Evolutionary conservation across 2,113 vertebrate species (phyloP).

Genomic region (Castor canadensis): DNA sequence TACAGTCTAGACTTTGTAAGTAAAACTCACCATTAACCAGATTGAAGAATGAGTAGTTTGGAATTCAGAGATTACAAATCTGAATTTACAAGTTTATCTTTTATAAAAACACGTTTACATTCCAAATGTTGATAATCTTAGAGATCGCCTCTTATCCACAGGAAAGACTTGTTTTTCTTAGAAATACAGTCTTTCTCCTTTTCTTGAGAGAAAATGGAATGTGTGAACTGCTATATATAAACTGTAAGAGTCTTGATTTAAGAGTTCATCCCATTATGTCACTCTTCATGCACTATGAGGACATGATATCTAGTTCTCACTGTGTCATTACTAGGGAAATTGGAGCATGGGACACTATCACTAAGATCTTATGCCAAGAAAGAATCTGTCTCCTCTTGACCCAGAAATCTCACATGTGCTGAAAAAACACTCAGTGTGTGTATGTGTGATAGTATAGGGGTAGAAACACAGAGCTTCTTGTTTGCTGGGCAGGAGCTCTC

Average conservation of each 20-base stretch:
- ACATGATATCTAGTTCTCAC: neutral
- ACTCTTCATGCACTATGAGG: neutral
- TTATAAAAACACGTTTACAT: neutral
- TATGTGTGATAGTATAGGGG: no score
- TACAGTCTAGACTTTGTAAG: neutral
- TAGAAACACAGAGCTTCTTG: no score
- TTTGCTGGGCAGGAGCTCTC: no score
- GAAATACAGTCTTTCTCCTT: neutral
- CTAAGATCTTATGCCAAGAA: neutral
- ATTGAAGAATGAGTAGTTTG: neutral
- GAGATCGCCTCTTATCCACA: neutral
- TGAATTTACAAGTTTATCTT: neutral
- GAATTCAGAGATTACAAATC: neutral
- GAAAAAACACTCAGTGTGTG: neutral
- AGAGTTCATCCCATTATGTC: neutral
- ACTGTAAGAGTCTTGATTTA: neutral
- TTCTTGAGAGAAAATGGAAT: neutral
- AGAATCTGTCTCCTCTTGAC: neutral
- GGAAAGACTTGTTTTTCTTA: neutral
- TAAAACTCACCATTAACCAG: neutral
- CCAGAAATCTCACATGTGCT: neutral
- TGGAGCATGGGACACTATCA: neutral
- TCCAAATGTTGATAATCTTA: neutral
- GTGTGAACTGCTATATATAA: neutral
- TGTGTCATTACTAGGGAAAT: neutral